phyloP scores from a whole-genome alignment of 2,888 invertebrate species.

The Melinaea marsaeus region DNA sequence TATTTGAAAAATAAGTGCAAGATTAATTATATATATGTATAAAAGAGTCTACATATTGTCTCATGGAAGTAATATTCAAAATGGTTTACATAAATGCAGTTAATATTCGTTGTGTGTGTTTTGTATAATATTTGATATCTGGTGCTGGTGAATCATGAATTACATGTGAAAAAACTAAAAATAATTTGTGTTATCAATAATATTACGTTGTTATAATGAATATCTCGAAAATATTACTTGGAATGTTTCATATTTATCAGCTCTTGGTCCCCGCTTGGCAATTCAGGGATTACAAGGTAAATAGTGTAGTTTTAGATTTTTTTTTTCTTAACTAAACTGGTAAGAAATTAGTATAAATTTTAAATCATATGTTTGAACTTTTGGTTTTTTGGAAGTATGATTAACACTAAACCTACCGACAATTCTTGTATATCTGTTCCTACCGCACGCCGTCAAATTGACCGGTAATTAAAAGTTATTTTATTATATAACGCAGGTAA shows the following conservation, averaged over 20 bases:
- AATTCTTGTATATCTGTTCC: no score
- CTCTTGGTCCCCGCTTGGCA: conserved; percentile 19
- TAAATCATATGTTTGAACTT: no score
- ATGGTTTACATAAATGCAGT: conserved; percentile 14
- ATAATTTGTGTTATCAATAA: not conserved
- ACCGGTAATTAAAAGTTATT: no score
- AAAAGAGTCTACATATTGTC: not conserved
- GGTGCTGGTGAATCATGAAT: not conserved
- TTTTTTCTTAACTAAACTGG: no score
- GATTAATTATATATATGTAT: no score
- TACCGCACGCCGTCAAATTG: no score
- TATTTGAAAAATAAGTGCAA: conserved; percentile 13
- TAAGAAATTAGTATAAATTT: no score
- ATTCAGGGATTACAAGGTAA: conserved; percentile 22
- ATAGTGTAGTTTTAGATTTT: not conserved
- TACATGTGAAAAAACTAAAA: not conserved
- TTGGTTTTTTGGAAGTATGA: no score
- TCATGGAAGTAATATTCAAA: conserved; percentile 10
- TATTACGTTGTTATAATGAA: conserved; percentile 10
- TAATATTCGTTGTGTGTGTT: conserved; percentile 14
- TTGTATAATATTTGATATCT: conserved; percentile 13
- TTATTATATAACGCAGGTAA: no score
- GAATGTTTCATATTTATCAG: conserved; percentile 15
- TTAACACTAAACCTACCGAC: no score
- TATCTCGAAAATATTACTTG: conserved; percentile 13